Conservation (phyloP, 2,113 vertebrate genomes). For the Odocoileus hemionus region DNA sequence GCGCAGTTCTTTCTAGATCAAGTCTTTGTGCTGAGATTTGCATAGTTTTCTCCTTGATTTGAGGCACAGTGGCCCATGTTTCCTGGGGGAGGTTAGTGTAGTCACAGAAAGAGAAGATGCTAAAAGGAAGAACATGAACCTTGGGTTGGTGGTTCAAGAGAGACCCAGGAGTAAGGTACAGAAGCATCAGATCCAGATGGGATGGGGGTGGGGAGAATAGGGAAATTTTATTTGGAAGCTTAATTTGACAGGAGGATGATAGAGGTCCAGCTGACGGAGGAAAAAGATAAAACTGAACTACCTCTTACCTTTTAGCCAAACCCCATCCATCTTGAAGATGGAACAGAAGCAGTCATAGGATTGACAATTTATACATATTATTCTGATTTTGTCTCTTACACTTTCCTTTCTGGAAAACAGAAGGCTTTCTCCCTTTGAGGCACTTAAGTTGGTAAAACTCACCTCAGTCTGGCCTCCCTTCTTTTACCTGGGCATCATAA, state of each 20-base stretch:
- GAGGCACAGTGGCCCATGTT: background rate
- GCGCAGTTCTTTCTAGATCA: background rate
- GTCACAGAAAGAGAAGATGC: background rate
- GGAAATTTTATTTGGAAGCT: background rate
- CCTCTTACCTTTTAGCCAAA: background rate
- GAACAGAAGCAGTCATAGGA: background rate
- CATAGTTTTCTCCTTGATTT: background rate
- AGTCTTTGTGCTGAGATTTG: background rate
- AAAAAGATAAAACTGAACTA: background rate
- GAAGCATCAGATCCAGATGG: background rate
- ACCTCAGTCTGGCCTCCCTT: background rate
- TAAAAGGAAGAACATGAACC: background rate
- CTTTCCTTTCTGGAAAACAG: background rate
- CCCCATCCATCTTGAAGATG: background rate
- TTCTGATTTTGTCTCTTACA: background rate
- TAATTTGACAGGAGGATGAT: background rate
- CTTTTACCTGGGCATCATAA: background rate
- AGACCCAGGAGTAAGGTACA: background rate
- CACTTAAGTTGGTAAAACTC: background rate
- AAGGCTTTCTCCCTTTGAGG: background rate
- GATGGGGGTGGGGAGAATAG: background rate
- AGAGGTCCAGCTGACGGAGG: background rate
- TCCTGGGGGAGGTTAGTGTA: background rate
- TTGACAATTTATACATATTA: background rate
- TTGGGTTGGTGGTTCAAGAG: background rate